A percentile compares a stretch with the other conserved stretches of the same genome.
Evolutionary conservation across 2,888 invertebrate genomes (phyloP).

Genomic region (Drosophila nr. fundita): DNA sequence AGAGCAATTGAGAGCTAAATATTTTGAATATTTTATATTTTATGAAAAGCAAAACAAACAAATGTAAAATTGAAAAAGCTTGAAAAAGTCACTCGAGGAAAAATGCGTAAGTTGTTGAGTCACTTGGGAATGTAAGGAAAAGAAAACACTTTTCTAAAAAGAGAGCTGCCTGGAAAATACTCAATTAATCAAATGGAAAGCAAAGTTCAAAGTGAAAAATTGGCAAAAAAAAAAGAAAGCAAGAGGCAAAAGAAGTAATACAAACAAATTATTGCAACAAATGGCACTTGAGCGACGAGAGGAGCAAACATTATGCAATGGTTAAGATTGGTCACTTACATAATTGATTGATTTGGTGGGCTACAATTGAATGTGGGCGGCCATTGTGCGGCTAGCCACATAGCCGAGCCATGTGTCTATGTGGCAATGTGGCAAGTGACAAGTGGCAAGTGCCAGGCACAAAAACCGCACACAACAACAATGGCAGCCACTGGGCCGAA

Average conservation of each 20-base stretch:
- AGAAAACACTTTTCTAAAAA: background rate
- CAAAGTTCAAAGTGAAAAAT: slow-evolving; percentile 8
- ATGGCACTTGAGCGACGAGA: background rate
- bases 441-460: slow-evolving; percentile 43
- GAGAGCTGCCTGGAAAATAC: background rate
- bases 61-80: background rate
- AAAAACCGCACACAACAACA: slow-evolving; percentile 38
- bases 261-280: slow-evolving; percentile 14
- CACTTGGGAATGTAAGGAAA: slow-evolving; percentile 1
- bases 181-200: slow-evolving; percentile 33
- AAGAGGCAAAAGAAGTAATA: slow-evolving; percentile 1
- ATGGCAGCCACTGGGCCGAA: slow-evolving; percentile 35
- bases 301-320: slow-evolving; percentile 40
- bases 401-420: slow-evolving; percentile 20
- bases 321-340: slow-evolving; percentile 57
- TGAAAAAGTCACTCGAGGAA: background rate
- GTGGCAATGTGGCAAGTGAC: slow-evolving; percentile 35
- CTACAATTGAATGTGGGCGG: slow-evolving; percentile 64
- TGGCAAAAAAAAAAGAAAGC: background rate
- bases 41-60: background rate
- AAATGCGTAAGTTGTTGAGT: background rate
- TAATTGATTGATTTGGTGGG: slow-evolving; percentile 73
- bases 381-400: slow-evolving; percentile 16
- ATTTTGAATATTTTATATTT: background rate
- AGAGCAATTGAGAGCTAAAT: background rate